Evolutionary conservation across 2,888 invertebrate genomes (phyloP).

Genomic region (Drosophila affinis): DNA sequence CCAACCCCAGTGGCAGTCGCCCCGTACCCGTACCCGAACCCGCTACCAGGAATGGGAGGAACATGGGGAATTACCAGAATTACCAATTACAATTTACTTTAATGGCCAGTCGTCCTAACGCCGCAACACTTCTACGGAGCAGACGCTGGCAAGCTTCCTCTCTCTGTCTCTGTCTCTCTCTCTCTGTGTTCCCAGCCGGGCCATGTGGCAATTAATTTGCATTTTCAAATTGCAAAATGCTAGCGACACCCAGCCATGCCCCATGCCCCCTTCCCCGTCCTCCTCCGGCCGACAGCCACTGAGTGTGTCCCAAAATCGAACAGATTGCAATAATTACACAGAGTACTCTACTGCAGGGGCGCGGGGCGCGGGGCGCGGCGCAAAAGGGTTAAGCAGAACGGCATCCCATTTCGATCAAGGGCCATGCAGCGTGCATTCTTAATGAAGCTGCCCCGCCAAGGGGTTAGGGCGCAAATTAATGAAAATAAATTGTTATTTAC

Average conservation of each 20-base stretch:
- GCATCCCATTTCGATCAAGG: no score
- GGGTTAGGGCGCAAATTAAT: constrained; percentile 81
- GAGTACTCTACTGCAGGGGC: background rate
- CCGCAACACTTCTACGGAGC: constrained; percentile 18
- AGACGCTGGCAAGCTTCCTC: no score
- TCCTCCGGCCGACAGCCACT: background rate
- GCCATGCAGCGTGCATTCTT: constrained; percentile 70
- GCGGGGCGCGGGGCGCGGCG: no score
- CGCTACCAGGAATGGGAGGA: background rate
- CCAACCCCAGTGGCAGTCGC: background rate
- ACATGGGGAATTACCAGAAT: constrained; percentile 19
- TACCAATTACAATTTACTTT: constrained; percentile 77
- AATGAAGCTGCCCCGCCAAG: constrained; percentile 69
- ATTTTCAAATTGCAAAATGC: constrained; percentile 80
- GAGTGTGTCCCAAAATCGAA: constrained; percentile 73
- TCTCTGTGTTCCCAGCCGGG: constrained; percentile 54
- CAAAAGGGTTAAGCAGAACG: constrained; percentile 56
- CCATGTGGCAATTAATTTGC: constrained; percentile 82
- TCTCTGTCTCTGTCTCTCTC: background rate
- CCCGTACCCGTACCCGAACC: no score
- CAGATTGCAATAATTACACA: constrained; percentile 78
- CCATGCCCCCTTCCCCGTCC: background rate
- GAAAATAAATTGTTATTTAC: constrained; percentile 81
- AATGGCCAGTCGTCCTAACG: constrained; percentile 47
- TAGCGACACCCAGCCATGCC: constrained; percentile 15